These are phyloP conservation scores for Xenus cinereus DNA, from an alignment of 2,113 vertebrate species.

Conservation along the genomic window DNA sequence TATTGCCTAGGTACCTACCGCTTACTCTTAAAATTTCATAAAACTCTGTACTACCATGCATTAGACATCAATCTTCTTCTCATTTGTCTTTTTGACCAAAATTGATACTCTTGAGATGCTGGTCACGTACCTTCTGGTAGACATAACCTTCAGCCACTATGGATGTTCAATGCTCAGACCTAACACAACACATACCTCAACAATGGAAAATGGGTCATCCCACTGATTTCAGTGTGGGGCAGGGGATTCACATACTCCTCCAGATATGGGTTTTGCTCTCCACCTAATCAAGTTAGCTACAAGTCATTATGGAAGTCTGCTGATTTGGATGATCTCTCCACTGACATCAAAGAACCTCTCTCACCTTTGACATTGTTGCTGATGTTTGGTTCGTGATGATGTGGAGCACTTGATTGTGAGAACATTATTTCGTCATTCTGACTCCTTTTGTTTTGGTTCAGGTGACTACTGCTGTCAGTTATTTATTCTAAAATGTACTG, in stretches of 20 bases:
- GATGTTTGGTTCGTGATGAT: background rate
- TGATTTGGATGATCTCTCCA: background rate
- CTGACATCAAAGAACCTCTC: background rate
- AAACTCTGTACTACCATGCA: background rate
- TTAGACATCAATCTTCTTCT: background rate
- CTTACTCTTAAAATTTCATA: background rate
- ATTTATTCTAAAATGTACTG: background rate
- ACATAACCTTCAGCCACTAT: background rate
- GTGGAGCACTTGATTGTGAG: background rate
- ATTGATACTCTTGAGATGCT: background rate
- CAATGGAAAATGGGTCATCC: background rate
- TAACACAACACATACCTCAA: background rate
- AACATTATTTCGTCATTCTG: background rate
- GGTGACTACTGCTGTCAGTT: background rate
- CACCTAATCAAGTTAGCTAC: background rate
- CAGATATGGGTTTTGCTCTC: background rate
- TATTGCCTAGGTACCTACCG: background rate
- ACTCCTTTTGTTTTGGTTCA: background rate
- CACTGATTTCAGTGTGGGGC: background rate
- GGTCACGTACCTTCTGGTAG: rapidly evolving
- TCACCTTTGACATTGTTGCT: background rate
- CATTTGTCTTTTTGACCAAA: background rate
- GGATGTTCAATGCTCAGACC: background rate
- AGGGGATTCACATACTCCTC: background rate
- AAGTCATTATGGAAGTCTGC: background rate